Base-by-base conservation (phyloP, 2,888 invertebrate species). In the Polydrusus tereticollis region DNA sequence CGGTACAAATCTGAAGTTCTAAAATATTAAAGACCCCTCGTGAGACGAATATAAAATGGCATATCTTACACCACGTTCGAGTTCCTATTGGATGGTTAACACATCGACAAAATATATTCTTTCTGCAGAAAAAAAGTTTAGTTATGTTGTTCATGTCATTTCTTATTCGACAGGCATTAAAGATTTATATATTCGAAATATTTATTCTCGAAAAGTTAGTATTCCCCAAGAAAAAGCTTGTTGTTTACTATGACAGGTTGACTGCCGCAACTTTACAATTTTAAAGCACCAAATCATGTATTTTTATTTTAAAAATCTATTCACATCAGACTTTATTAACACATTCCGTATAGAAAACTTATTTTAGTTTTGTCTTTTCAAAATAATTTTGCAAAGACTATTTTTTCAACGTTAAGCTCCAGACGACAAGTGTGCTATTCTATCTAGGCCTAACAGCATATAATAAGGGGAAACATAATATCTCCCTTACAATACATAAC, bases 1-100 rank as follows among this genome's bases (percentile, higher is more conserved):
- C 55, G 68, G 60, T 60, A 73, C 69, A 73, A 69, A 73, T 73
- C 69, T 69, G 43, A 73, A 69, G 64, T 73, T 69, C 64, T 69
- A 64, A 73, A 73, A 73, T 73, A 73, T 73, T 73, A 73, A 73
- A 73, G 69, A 59, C 50, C 50, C 50, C 59, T 60, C 73, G 66
- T 64, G 73, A 50, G 59, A 21, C 43, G 73, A 73, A 73, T 73
- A 69, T 55, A 52, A 73, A 73, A 69, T 65, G 52, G 41, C 38
- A 45, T 52, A 50, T 68, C 55, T 67, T 62, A 67, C 38, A 66
- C 38, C 72, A 20, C 55, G 45, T 57, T 63, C 55, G 45, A 38
- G 63, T 63, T 62, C 55, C 63, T 55, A 55, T 68, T 65, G 26
- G 52, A 55, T 16, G 29, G 52, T 29, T 29, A 26, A 55, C 16